Base-by-base conservation (phyloP, 2,888 invertebrate species). In the Lacanobia oleracea region DNA sequence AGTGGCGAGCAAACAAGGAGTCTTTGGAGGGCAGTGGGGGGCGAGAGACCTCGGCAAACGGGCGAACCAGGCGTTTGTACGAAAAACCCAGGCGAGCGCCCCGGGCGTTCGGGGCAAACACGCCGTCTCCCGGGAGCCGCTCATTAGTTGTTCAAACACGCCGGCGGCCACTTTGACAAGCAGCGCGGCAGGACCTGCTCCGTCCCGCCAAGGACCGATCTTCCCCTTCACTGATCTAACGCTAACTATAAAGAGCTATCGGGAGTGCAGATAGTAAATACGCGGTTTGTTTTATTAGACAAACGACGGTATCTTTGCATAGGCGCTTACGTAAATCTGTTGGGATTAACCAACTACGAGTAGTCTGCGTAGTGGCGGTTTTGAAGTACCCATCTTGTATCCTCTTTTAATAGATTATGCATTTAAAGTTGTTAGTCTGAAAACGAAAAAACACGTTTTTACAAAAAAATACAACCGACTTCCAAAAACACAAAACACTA, bases 131-230 rank as follows among this genome's bases (percentile, higher is more conserved):
- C 88, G 95, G 95, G 95, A 93, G 86, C 93, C 94, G 92, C 95
- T 95, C 95, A 96, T 96, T 96, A 96, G 94, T 95, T 94, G 95
- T 93, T 91, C 95, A 96, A 95, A 96, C 94, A 95, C 88, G 92
- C 94, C 93, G 92, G 93, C 94, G 93, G 94, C 94, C 94, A 95
- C 95, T 95, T 95, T 95, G 95, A 95, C 95, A 94, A 93, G 93
- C 94, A 91, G 90, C 89, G 89, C 88, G 91, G 89, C 91, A 92
- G 91, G 90, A 90, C 91, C 89, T 89, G 88, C 86, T 88, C 88
- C 87, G 86, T 87, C 88, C 90, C 89, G 89, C 81, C 83, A 86
- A 89, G 77, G 87, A 86, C 89, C 91, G 87, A 91, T 92, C 93
- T 94, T 94, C 94, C 94, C 93, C 94, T 93, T 91, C 91, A 89